Evolutionary conservation across 2,888 invertebrate genomes (phyloP).

Genomic region (Ectemnius cavifrons): DNA sequence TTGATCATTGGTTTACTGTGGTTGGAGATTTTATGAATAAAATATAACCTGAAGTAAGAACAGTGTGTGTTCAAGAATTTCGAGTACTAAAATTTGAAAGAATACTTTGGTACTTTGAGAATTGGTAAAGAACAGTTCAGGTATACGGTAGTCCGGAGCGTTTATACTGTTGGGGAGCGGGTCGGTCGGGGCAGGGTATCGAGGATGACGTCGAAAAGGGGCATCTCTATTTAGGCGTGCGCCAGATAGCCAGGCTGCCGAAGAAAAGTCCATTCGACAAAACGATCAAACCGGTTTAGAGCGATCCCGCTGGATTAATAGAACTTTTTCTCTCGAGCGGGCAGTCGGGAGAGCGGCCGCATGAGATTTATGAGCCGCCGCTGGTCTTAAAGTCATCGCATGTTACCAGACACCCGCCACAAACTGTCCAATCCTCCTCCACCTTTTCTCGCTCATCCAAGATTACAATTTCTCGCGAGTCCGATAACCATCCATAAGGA

Average conservation of each 20-base stretch:
- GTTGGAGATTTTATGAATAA: too few relatives aligned
- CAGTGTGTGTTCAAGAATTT: too few relatives aligned
- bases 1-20: too few relatives aligned
- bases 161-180: too few relatives aligned
- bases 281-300: conserved; percentile 63
- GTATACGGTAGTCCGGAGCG: too few relatives aligned
- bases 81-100: too few relatives aligned
- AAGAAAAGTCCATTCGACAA: conserved; percentile 61
- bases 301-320: conserved; percentile 62
- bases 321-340: conserved; percentile 41
- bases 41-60: too few relatives aligned
- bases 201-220: conserved; percentile 2
- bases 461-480: neutral
- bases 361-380: conserved; percentile 38
- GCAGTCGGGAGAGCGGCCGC: conserved; percentile 16
- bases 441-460: too few relatives aligned
- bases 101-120: too few relatives aligned
- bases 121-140: too few relatives aligned
- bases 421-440: conserved; percentile 23
- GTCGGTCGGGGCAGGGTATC: too few relatives aligned
- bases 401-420: conserved; percentile 28
- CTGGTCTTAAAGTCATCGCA: conserved; percentile 39
- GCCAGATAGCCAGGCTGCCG: conserved; percentile 5
- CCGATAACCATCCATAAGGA: too few relatives aligned
- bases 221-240: conserved; percentile 17